Percentiles rank a stretch among this genome's conserved stretches.
Conservation (phyloP, 1,140 invertebrate genomes). For the Penaeus japonicus region DNA sequence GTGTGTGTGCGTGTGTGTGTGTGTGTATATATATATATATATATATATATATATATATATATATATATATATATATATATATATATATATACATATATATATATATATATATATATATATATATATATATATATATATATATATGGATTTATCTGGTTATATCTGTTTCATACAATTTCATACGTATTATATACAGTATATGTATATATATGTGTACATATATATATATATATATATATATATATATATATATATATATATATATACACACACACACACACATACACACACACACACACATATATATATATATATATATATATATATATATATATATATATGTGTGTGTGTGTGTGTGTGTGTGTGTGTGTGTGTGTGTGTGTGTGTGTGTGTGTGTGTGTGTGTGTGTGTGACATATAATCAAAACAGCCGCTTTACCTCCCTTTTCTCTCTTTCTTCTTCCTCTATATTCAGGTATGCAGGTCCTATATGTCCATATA, state of each 20-base stretch:
- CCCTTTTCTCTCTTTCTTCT: too few species aligned
- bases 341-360: neutral
- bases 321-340: neutral
- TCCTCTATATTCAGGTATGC: too few species aligned
- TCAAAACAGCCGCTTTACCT: too few species aligned
- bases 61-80: constrained; percentile 21
- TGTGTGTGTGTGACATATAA: neutral
- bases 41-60: neutral
- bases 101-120: neutral
- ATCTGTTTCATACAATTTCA: neutral
- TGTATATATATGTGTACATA: neutral
- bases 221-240: neutral
- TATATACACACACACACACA: neutral
- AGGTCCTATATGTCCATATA: too few species aligned
- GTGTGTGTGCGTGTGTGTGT: neutral
- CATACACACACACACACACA: neutral
- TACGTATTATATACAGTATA: neutral
- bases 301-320: neutral
- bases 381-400: neutral
- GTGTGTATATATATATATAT: neutral
- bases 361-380: neutral
- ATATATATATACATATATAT: constrained; percentile 15
- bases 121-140: neutral
- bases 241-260: neutral
- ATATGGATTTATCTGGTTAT: neutral